These are phyloP conservation scores for Leptinotarsa defecta DNA, from an alignment of 1,140 invertebrate species.

Conservation along the genomic window DNA sequence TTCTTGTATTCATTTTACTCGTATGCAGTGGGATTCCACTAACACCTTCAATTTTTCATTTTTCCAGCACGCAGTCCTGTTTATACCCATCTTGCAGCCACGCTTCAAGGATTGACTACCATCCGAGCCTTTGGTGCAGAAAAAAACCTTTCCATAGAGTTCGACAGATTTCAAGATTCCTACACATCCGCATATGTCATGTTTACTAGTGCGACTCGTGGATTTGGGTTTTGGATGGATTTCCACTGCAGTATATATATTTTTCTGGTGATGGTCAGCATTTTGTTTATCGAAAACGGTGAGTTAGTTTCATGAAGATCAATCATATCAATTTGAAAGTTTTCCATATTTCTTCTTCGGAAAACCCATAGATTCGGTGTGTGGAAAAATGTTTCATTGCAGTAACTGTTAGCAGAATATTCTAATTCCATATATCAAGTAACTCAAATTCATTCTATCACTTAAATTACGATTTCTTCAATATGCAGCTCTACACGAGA, in stretches of 20 bases:
- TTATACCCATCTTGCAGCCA: conserved; percentile 80
- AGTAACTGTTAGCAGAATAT: no score
- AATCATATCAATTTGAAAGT: no score
- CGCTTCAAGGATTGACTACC: conserved; percentile 77
- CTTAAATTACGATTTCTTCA: no score
- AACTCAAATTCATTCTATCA: no score
- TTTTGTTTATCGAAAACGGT: conserved; percentile 57
- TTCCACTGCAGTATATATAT: conserved; percentile 73
- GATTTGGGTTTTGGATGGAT: conserved; percentile 64
- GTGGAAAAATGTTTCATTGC: no score
- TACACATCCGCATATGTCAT: conserved; percentile 70
- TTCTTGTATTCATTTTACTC: neutral
- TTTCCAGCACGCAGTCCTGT: conserved; percentile 73
- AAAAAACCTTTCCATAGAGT: conserved; percentile 70
- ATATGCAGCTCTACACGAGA: no score
- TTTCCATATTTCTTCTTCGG: no score
- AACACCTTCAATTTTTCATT: neutral
- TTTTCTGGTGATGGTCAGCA: conserved; percentile 62
- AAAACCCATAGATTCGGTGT: no score
- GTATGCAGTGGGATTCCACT: neutral
- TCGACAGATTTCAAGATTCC: conserved; percentile 63
- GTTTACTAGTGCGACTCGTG: conserved; percentile 66
- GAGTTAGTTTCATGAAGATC: conserved; percentile 27
- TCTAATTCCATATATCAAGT: no score
- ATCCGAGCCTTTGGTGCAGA: conserved; percentile 75